Conservation (phyloP, 2,113 vertebrate species). For the Pterocles gutturalis region DNA sequence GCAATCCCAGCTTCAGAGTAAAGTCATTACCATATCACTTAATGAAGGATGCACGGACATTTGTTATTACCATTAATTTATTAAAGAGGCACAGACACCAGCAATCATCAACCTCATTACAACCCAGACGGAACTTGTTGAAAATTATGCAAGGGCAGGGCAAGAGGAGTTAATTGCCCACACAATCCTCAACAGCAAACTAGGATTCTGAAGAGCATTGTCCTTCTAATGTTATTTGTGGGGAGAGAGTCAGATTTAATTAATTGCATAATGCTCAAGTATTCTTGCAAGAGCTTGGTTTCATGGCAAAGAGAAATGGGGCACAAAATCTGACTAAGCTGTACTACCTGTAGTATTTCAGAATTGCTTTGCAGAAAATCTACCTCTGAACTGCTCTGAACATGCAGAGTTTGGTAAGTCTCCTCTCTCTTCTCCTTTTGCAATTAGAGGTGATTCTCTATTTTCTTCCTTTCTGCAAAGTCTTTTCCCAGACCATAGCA, state of each 20-base stretch:
- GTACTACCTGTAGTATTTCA: background rate
- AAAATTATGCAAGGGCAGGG: background rate
- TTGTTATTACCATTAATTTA: constrained; percentile 35
- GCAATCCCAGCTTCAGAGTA: background rate
- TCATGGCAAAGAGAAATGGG: background rate
- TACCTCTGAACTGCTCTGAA: background rate
- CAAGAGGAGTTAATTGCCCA: constrained; percentile 11
- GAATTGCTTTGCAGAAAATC: background rate
- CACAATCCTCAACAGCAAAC: background rate
- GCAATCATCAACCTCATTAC: constrained; percentile 30
- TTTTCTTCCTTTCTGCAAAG: background rate
- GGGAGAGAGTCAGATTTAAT: background rate
- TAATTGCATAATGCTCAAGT: background rate
- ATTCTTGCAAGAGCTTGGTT: background rate
- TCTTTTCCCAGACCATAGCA: background rate
- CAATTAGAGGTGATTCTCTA: background rate
- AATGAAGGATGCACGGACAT: constrained; percentile 9
- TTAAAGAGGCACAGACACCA: constrained; percentile 12
- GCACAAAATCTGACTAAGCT: background rate
- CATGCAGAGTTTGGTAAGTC: background rate
- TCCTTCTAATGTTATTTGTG: background rate
- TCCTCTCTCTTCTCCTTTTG: background rate
- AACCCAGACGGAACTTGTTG: background rate
- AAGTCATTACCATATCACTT: background rate
- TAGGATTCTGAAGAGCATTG: background rate